These are phyloP conservation scores for Globodera ellingtonae DNA, from an alignment of 1,140 invertebrate genomes.

Conservation along the genomic window DNA sequence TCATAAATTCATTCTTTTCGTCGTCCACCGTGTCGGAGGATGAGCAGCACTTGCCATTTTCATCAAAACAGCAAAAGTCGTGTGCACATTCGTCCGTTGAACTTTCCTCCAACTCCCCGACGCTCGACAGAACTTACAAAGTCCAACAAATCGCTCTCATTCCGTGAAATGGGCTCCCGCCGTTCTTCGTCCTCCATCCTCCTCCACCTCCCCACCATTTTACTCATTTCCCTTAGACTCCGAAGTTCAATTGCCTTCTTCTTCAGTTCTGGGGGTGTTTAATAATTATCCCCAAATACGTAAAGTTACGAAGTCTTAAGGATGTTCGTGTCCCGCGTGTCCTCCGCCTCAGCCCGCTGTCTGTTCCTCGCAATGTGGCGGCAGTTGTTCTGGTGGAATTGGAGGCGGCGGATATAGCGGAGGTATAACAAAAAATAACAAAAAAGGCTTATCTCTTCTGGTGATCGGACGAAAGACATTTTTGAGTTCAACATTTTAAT, in stretches of 20 bases:
- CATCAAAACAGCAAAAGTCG: too few species aligned
- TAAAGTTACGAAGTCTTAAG: not conserved
- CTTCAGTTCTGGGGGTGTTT: constrained; percentile 2
- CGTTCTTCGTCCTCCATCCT: not conserved
- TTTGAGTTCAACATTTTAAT: too few species aligned
- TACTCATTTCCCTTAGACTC: not conserved
- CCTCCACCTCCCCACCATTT: not conserved
- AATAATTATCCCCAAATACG: too few species aligned
- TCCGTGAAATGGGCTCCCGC: too few species aligned
- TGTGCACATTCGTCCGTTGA: too few species aligned
- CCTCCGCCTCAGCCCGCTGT: constrained; percentile 5
- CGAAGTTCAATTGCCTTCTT: not conserved
- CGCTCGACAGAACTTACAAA: too few species aligned
- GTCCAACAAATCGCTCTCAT: too few species aligned
- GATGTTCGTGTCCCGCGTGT: constrained; percentile 25
- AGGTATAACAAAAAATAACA: not conserved
- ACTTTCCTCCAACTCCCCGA: too few species aligned
- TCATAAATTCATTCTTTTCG: too few species aligned
- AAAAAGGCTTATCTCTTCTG: not conserved
- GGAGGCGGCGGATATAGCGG: not conserved
- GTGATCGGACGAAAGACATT: too few species aligned
- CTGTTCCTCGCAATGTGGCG: not conserved
- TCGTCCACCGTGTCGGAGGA: too few species aligned
- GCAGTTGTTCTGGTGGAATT: not conserved
- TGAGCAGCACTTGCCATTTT: too few species aligned